phyloP scores from a whole-genome alignment of 2,797 vertebrate species.

The Botia almorhae region DNA sequence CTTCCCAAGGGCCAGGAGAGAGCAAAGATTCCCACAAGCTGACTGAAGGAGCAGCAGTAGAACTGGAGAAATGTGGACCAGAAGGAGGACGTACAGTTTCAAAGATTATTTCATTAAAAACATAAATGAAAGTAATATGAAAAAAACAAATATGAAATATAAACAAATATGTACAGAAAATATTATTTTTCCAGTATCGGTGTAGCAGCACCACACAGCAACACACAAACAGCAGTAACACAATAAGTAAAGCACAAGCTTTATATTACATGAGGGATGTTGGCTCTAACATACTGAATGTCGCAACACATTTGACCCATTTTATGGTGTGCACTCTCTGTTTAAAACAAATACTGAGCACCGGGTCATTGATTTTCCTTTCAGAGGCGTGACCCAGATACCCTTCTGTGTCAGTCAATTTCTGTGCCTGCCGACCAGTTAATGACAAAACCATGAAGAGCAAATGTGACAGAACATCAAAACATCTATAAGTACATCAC shows the following conservation, averaged over 20 bases:
- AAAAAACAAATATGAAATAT: no score
- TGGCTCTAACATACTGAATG: no score
- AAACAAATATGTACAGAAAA: no score
- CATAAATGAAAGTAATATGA: not conserved
- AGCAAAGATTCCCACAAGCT: conserved; percentile 25
- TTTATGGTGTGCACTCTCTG: not conserved
- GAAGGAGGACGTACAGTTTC: no score
- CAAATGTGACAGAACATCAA: not conserved
- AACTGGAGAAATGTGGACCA: conserved; percentile 3
- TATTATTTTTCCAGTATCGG: no score
- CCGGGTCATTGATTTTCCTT: conserved; percentile 68
- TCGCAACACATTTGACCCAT: conserved; percentile 17
- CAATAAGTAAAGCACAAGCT: no score
- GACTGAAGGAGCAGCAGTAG: not conserved
- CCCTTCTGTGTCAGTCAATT: conserved; percentile 62
- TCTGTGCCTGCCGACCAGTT: conserved; percentile 64
- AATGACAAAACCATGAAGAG: not conserved
- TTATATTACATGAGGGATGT: no score
- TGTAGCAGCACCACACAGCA: no score
- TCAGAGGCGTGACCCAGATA: conserved; percentile 57
- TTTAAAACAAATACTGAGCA: conserved; percentile 42
- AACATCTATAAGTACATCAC: no score
- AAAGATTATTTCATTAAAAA: not conserved
- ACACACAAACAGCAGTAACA: no score
- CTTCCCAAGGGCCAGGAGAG: not conserved